Conservation (phyloP, 2,888 invertebrate genomes). For the Colletes collaris region DNA sequence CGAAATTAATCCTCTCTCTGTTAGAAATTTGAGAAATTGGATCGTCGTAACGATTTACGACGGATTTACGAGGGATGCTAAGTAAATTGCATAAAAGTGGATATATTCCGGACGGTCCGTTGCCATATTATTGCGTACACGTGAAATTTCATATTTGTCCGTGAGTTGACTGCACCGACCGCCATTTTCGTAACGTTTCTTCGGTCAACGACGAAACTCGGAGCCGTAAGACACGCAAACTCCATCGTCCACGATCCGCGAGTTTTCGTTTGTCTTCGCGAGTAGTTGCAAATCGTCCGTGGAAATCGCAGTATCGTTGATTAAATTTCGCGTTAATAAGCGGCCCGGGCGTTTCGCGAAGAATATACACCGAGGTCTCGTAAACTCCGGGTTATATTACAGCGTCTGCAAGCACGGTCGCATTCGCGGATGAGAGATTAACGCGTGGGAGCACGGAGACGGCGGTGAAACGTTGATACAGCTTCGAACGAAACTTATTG, state of each 20-base stretch:
- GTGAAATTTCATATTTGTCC: no score
- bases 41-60: no score
- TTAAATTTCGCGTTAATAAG: conserved; percentile 72
- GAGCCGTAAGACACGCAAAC: no score
- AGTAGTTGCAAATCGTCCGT: conserved; percentile 55
- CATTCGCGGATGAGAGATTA: conserved; percentile 12
- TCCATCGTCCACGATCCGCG: no score
- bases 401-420: neutral
- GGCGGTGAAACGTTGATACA: neutral
- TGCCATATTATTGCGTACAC: no score
- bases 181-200: no score
- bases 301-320: conserved; percentile 68
- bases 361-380: conserved; percentile 56
- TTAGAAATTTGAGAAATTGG: no score
- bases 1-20: no score
- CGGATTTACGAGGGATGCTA: no score
- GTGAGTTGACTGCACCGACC: no score
- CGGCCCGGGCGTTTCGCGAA: conserved; percentile 57
- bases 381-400: neutral
- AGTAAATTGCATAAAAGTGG: no score
- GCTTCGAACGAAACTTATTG: conserved; percentile 1
- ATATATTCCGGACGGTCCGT: no score
- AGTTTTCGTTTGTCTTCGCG: neutral
- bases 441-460: neutral
- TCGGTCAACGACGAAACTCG: neutral